Base-by-base conservation (phyloP, 2,797 vertebrate genomes). In the Catostomus latipinnis region DNA sequence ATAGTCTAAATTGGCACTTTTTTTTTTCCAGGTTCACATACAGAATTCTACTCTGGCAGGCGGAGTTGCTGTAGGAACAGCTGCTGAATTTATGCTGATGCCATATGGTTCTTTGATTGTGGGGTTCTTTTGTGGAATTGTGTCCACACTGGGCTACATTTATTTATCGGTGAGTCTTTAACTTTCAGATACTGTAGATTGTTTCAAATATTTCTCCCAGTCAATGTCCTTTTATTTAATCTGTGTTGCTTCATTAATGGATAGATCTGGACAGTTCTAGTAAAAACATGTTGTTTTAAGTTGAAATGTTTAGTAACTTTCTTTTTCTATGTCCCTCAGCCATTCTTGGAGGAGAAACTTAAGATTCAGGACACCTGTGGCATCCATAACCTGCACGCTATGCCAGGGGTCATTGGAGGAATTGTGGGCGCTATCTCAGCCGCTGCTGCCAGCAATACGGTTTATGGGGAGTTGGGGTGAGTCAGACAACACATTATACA, bases 361-460 rank as follows among this genome's bases (percentile, higher is more conserved):
- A 94, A 92, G 77, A 96, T 99, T 86, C 98, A 99, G 81, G 98
- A 99, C 87, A 99, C 98, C 0, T 99, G 98, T 56, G 98, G 98
- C 53, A 89, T 99, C 85, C 96, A 99, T 89, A 99, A 99, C 89
- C 95, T 99, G 18, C 98, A 99, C 0, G 98, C 91, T 70, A 94
- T 99, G 90, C 98, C 98, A 0, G 98, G 98, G 16, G 80, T 99
- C 67, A 94, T 99, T 13, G 98, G 98, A 0, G 96, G 95, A 78
- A 96, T 99, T 3, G 97, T 98, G 61, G 98, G 98, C 0, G 97
- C 98, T 1, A 93, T 98, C 83, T 96, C 96, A 0, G 97, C 96
- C 0, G 95, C 96, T 1, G 88, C 89, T 0, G 96, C 97, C 66
- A 88, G 86, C 0, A 85, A 85, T 0, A 62, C 82, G 0, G 92